Base-by-base conservation (phyloP, 1,140 invertebrate species). In the Leptonema lineaticorne region DNA sequence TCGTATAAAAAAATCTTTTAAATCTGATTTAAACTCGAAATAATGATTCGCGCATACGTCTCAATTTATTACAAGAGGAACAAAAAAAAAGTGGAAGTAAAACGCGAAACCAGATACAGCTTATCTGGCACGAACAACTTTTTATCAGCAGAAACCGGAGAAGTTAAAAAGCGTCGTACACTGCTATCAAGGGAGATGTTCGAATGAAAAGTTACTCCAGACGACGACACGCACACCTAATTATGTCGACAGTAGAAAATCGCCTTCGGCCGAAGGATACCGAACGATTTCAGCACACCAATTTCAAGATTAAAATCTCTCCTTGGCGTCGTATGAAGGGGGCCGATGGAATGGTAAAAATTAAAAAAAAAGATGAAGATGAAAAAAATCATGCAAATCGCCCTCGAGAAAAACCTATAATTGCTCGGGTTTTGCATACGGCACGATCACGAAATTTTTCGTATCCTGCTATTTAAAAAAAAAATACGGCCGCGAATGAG, bases 211-310 rank as follows among this genome's bases (percentile, higher is more conserved):
- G 56, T 58, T 58, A 27, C 14, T 58, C 56, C 24, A n/a, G 5
- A 26, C 56, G 56, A 58, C 28, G 56, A 58, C 56, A 58, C 56
- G 56, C 56, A 58, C 26, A 58, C 56, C 11, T 26, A 58, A 27
- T 58, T 58, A 58, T n/a, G n/a, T 58, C 20, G 26, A 27, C 26
- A 28, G 14, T 56, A 14, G 56, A 26, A n/a, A 53, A 16, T 58
- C 14, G 56, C 56, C 56, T 2, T 11, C 56, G 56, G 56, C 26
- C 16, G n/a, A 41, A 2, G 37, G 37, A 41, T 41, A 9, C 37
- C 16, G 37, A 41, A 41, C 37, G 37, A 41, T 41, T 41, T 41
- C 37, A 41, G 37, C 48, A 53, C 24, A 22, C 1, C 5, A 16
- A 48, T 48, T 18, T 8, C 18, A 9, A 26, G 48, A 53, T 53